Evolutionary conservation across 2,113 vertebrate genomes (phyloP).

Genomic region (Epinephelus cyanopodus): DNA sequence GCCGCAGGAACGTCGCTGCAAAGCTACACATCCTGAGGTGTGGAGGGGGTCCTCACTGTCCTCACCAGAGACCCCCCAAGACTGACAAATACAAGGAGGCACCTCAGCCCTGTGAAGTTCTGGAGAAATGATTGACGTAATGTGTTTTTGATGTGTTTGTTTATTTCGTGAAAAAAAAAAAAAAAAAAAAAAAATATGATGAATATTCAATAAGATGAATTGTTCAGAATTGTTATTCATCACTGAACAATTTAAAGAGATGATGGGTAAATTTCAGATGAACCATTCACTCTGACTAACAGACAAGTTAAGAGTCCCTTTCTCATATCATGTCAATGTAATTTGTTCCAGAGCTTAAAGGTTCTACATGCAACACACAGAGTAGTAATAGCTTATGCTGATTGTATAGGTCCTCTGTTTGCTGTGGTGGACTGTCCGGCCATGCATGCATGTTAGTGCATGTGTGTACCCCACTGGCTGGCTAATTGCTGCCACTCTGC

Average conservation of each 20-base stretch:
- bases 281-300: background rate
- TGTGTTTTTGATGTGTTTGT: background rate
- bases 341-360: background rate
- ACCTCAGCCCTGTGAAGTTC: conserved; percentile 7
- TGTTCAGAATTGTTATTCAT: background rate
- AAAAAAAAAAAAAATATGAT: background rate
- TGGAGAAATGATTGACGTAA: background rate
- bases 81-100: conserved; percentile 38
- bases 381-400: too few relatives aligned
- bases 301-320: background rate
- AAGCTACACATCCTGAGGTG: conserved; percentile 78
- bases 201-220: background rate
- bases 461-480: too few relatives aligned
- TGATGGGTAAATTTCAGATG: background rate
- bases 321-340: too few relatives aligned
- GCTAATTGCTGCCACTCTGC: too few relatives aligned
- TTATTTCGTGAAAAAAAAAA: conserved; percentile 3
- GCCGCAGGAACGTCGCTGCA: conserved; percentile 58
- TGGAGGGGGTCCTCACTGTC: background rate
- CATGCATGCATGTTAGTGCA: too few relatives aligned
- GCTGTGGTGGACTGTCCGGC: too few relatives aligned
- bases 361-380: too few relatives aligned
- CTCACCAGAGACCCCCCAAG: conserved; percentile 1
- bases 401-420: too few relatives aligned
- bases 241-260: background rate